Base-by-base conservation (phyloP, 1,140 invertebrate genomes). In the Trichogramma pretiosum region DNA sequence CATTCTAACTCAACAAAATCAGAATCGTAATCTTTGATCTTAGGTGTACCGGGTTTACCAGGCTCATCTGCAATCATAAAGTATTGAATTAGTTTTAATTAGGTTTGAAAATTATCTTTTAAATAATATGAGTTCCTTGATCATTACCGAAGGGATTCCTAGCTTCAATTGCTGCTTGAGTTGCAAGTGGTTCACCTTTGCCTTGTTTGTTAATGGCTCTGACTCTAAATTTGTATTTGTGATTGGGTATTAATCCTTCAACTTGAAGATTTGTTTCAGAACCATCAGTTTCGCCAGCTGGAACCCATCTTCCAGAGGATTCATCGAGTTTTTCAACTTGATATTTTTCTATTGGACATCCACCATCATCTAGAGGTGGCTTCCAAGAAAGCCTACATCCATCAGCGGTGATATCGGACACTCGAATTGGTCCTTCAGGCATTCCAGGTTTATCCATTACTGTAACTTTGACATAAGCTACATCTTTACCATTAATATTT, bases 91-190 rank as follows among this genome's bases (percentile, higher is more conserved):
- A n/a, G n/a, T n/a, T n/a, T n/a, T n/a, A n/a, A n/a, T n/a, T n/a
- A n/a, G n/a, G n/a, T n/a, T n/a, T n/a, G n/a, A n/a, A n/a, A n/a
- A n/a, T 44, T n/a, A n/a, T n/a, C n/a, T n/a, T n/a, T n/a, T n/a
- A n/a, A n/a, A n/a, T n/a, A n/a, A n/a, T n/a, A n/a, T n/a, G n/a
- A n/a, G n/a, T n/a, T n/a, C n/a, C n/a, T n/a, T n/a, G n/a, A n/a
- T n/a, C n/a, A 63, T 80, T 74, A 81, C 89, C 92, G 71, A 89
- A 99, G 36, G 95, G 95, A 87, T 99, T 97, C 68, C 98, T 98
- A 34, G 96, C 96, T 68, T 95, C 84, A 53, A 89, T 91, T n/a
- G 87, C 78, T 59, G 89, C 83, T n/a, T 79, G 75, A 14, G 91
- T 84, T 1, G 86, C 85, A 2, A 99, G 74, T 16, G 94, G 93